phyloP scores from a whole-genome alignment of 2,888 invertebrate genomes.

The Polia nebulosa region DNA sequence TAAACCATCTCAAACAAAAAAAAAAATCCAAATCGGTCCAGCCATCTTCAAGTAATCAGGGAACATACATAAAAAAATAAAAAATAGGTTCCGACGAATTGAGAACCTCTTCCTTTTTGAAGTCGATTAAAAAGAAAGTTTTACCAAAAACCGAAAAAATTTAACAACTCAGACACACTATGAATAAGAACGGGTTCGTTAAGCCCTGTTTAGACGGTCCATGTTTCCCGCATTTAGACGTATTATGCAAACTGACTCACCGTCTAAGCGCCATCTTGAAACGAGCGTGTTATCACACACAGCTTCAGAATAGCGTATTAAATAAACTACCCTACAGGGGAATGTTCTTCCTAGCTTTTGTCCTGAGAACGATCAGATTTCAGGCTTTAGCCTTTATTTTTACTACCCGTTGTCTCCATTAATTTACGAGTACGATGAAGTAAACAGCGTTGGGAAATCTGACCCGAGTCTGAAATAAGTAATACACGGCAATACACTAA shows the following conservation, averaged over 20 bases:
- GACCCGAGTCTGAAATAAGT: not conserved
- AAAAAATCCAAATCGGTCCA: too few species aligned
- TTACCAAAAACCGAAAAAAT: not conserved
- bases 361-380: constrained; percentile 41
- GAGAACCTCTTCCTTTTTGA: too few species aligned
- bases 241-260: constrained; percentile 50
- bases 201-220: constrained; percentile 11
- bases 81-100: too few species aligned
- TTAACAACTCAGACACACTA: not conserved
- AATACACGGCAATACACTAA: not conserved
- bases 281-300: constrained; percentile 38
- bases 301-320: constrained; percentile 31
- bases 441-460: not conserved
- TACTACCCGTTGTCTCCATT: constrained; percentile 10
- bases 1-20: too few species aligned
- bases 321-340: constrained; percentile 56
- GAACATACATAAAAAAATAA: too few species aligned
- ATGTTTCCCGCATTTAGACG: constrained; percentile 30
- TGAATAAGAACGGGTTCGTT: constrained; percentile 24
- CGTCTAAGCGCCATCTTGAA: constrained; percentile 42
- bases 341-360: constrained; percentile 37
- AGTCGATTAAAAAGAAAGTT: not conserved
- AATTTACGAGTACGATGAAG: constrained; percentile 17
- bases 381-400: constrained; percentile 17
- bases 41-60: too few species aligned